phyloP scores from a whole-genome alignment of 2,888 invertebrate genomes.

The Pristionchus maxplancki region DNA sequence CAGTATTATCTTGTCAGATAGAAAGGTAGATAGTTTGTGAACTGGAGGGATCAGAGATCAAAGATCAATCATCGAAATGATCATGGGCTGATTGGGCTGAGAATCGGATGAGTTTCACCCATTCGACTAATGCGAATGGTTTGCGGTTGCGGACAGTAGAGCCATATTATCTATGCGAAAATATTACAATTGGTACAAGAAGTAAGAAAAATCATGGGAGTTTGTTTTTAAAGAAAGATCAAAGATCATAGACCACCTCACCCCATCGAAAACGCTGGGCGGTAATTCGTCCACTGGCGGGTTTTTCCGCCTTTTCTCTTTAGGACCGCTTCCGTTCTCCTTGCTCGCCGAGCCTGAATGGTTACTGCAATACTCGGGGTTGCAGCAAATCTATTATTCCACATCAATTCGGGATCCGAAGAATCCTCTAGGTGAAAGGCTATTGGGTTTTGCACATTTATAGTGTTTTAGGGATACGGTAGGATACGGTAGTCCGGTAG shows the following conservation, averaged over 20 bases:
- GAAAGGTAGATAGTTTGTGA: no score
- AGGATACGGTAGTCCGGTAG: no score
- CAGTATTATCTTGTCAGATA: no score
- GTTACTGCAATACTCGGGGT: background rate
- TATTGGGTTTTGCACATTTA: no score
- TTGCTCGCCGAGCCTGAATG: background rate
- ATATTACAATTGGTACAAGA: no score
- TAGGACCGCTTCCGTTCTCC: constrained; percentile 15
- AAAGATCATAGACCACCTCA: constrained; percentile 2
- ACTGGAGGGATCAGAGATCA: background rate
- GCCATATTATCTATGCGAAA: no score
- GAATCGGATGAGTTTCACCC: background rate
- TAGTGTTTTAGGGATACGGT: no score
- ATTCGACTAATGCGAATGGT: background rate
- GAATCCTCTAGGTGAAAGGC: no score
- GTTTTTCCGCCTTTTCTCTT: background rate
- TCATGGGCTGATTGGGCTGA: background rate
- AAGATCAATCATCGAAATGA: background rate
- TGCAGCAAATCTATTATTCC: no score
- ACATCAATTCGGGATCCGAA: no score
- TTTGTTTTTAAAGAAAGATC: background rate
- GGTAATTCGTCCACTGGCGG: constrained; percentile 42
- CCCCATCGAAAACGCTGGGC: constrained; percentile 37
- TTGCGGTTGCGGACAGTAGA: no score
- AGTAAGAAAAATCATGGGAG: no score